Conservation (phyloP, 2,113 vertebrate species). For the Alectura lathami region DNA sequence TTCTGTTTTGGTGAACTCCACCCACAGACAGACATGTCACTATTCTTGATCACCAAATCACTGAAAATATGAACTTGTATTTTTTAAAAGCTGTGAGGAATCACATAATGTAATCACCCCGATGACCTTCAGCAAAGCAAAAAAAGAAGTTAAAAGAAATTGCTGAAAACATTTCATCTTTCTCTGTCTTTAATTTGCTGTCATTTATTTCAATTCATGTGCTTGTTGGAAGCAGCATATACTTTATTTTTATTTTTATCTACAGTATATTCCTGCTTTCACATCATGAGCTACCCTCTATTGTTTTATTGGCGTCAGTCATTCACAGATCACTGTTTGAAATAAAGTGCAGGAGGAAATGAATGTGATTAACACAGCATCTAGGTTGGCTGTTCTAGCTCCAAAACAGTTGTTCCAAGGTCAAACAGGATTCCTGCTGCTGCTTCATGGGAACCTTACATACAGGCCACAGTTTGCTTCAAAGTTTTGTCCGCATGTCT, state of each 20-base stretch:
- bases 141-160: fast-evolving
- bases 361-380: constrained; percentile 51
- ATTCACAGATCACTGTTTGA: constrained; percentile 19
- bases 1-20: neutral
- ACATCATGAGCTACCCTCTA: neutral
- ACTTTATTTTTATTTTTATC: neutral
- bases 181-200: neutral
- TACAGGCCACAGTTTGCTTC: neutral
- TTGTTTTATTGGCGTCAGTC: neutral
- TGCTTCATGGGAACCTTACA: neutral
- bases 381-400: neutral
- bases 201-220: neutral
- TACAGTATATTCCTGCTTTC: neutral
- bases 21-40: neutral
- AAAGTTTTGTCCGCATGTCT: neutral
- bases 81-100: neutral
- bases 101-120: neutral
- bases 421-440: neutral
- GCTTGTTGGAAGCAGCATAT: neutral
- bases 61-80: neutral
- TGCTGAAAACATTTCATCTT: neutral
- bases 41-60: neutral
- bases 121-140: neutral
- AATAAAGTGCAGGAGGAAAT: constrained; percentile 22
- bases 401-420: neutral